A percentile compares a stretch with the other conserved stretches of the same genome.
phyloP scores from a whole-genome alignment of 2,113 vertebrate genomes.

The Aegotheles bennettii region DNA sequence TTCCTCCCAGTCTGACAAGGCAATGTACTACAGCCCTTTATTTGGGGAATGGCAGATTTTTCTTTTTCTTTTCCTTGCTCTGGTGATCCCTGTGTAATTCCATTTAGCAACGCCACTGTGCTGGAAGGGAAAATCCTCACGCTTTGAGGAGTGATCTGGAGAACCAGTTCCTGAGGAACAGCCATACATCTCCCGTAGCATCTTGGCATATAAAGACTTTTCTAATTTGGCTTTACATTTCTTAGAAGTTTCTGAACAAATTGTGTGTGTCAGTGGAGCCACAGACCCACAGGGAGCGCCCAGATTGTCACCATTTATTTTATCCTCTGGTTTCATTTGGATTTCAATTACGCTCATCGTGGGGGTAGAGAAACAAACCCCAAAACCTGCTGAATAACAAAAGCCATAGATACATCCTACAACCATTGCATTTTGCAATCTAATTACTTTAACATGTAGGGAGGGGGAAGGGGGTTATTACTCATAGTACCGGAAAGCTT shows the following conservation, averaged over 20 bases:
- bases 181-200: neutral
- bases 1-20: neutral
- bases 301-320: neutral
- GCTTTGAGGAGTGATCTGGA: neutral
- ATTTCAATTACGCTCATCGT: neutral
- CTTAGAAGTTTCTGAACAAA: neutral
- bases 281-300: neutral
- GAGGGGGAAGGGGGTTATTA: neutral
- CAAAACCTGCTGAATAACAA: neutral
- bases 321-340: neutral
- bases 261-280: neutral
- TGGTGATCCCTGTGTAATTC: neutral
- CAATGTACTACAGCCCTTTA: neutral
- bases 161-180: neutral
- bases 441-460: constrained; percentile 39
- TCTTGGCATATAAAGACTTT: neutral
- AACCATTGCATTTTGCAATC: neutral
- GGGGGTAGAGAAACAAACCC: neutral
- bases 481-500: constrained; percentile 3
- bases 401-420: neutral
- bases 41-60: neutral
- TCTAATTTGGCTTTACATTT: neutral
- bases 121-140: neutral
- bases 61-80: neutral
- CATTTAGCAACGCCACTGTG: neutral